Evolutionary conservation across 2,113 vertebrate genomes (phyloP), one percentile per base, ranked within the genome.

Genomic region (Podarcis raffonei): DNA sequence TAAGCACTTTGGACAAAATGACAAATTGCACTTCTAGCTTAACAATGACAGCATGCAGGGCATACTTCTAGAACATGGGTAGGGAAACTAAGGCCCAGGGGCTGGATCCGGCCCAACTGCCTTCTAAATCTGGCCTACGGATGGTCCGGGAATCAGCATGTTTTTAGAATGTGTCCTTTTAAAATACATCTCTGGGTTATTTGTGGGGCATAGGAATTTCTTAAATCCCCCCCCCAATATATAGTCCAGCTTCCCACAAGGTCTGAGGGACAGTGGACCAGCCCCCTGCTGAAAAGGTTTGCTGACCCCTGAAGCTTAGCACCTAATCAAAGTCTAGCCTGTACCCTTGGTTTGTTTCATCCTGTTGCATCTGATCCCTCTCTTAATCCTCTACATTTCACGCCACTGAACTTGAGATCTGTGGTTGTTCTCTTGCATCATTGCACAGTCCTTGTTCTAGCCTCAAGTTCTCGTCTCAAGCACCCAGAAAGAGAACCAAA

Each of bases 361-460:
- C n/a, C 48, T 89, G 20, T 77, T 89, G 72, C 87, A 84, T 76
- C 32, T 81, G 81, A 35, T 69, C 88, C 66, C 76, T 57, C 90
- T 18, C 27, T 77, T 66, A 66, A 91, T 86, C 35, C 57, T 91
- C 62, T 53, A 65, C 8, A 80, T 84, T 81, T 87, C 74, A 71
- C 11, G 27, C 35, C 20, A 35, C 32, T 89, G 65, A 1, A 0
- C 12, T 65, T 48, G 30, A 53, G 59, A 8, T 87, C 83, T 82
- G n/a, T 16, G 30, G 79, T 2, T 0, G 1, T 15, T 93, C 42
- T 11, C 12, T 85, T 53, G 3, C 48, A 42, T 53, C 42, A 42
- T 86, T 92, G 53, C 35, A 77, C 57, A 77, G 57, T 3, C n/a
- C 59, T 76, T 77, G 9, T 85, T 78, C 30, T 11, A 53, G 48